phyloP scores from a whole-genome alignment of 2,113 vertebrate species.

The Lepus americanus region DNA sequence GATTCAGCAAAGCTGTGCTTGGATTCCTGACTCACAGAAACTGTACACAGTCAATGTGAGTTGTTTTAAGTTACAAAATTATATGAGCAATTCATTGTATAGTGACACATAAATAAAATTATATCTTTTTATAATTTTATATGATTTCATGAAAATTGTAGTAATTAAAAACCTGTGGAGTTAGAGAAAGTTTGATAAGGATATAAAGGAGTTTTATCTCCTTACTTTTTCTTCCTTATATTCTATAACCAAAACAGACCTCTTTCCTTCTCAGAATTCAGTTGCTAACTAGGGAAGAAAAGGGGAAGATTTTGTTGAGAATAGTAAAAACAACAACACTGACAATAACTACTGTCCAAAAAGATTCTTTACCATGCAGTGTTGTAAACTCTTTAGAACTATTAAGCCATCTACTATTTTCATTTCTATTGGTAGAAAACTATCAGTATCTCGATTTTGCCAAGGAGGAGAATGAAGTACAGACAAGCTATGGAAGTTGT shows the following conservation, averaged over 20 bases:
- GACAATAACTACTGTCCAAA: background rate
- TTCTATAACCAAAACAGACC: background rate
- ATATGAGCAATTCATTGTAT: background rate
- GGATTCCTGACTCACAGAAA: background rate
- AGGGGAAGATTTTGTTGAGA: background rate
- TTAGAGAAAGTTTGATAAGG: background rate
- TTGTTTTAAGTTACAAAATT: background rate
- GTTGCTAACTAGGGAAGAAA: background rate
- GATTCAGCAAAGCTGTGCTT: background rate
- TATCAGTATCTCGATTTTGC: background rate
- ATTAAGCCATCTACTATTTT: background rate
- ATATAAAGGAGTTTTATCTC: background rate
- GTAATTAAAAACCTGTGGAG: background rate
- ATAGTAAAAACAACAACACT: background rate
- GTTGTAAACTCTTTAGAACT: background rate
- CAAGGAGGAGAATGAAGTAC: background rate
- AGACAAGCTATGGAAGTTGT: background rate
- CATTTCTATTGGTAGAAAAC: background rate
- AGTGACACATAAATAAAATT: background rate
- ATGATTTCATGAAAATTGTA: conserved; percentile 4
- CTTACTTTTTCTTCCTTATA: background rate
- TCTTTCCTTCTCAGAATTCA: background rate
- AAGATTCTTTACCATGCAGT: background rate
- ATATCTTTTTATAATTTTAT: background rate
- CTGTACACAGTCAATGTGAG: background rate